Conservation (phyloP, 2,113 vertebrate species). For the Climacteris rufus region DNA sequence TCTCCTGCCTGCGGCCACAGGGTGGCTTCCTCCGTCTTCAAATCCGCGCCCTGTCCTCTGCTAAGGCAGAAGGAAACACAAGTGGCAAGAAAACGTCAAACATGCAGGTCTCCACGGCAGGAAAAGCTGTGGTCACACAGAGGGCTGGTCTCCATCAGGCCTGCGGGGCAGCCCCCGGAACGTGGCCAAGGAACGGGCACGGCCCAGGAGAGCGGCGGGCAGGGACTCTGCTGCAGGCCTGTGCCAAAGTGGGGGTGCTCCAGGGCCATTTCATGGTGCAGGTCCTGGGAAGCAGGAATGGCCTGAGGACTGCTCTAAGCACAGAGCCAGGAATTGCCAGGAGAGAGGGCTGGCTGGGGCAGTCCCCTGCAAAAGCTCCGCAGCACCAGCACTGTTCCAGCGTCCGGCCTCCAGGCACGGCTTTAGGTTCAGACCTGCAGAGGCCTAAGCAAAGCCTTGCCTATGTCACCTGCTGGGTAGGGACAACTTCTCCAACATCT, state of each 20-base stretch:
- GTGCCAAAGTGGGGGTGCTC: too few species aligned
- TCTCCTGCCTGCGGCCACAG: neutral
- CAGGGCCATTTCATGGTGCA: too few species aligned
- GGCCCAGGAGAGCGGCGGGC: fast-evolving
- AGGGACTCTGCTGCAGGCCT: neutral
- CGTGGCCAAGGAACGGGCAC: fast-evolving
- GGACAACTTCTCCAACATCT: neutral
- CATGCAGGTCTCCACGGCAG: too few species aligned
- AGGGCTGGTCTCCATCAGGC: neutral
- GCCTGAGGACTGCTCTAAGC: neutral
- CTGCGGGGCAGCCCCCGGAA: neutral
- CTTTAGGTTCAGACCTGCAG: neutral
- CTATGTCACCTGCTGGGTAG: fast-evolving
- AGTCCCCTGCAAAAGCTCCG: neutral
- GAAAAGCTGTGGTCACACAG: neutral
- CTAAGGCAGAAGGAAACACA: neutral
- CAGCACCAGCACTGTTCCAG: neutral
- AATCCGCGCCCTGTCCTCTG: neutral
- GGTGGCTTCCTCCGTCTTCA: neutral
- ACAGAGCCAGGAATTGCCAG: neutral
- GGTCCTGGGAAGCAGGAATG: fast-evolving
- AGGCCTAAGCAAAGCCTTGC: neutral
- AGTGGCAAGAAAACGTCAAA: too few species aligned
- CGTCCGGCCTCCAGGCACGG: neutral
- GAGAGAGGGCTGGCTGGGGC: neutral